phyloP scores from a whole-genome alignment of 2,888 invertebrate genomes.

The Orthonevra nobilis region DNA sequence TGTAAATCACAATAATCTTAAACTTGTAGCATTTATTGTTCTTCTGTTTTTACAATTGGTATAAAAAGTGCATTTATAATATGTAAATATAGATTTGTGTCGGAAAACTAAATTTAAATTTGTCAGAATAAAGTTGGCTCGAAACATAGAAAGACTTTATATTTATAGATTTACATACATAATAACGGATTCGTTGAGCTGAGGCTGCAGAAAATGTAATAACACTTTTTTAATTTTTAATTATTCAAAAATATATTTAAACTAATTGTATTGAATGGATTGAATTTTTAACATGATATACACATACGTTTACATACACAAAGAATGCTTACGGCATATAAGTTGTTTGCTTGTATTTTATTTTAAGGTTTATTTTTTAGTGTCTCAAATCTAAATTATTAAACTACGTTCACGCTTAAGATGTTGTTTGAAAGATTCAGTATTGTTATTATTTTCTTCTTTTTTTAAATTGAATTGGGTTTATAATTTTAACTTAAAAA shows the following conservation, averaged over 20 bases:
- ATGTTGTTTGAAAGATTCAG: constrained; percentile 31
- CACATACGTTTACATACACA: constrained; percentile 11
- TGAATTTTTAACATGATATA: constrained; percentile 40
- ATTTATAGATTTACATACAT: too few relatives aligned
- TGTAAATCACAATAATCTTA: constrained; percentile 62
- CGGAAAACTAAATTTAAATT: background rate
- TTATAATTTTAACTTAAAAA: constrained; percentile 44
- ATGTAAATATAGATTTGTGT: background rate
- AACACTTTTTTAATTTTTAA: constrained; percentile 22
- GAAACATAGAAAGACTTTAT: too few relatives aligned
- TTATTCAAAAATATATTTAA: constrained; percentile 18
- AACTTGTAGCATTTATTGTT: constrained; percentile 25
- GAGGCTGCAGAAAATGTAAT: constrained; percentile 31
- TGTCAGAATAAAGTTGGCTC: too few relatives aligned
- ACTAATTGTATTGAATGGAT: constrained; percentile 24
- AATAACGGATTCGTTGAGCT: constrained; percentile 30
- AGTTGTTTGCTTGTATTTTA: constrained; percentile 12
- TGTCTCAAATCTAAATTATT: constrained; percentile 49
- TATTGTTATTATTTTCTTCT: constrained; percentile 10
- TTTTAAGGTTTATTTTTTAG: constrained; percentile 1
- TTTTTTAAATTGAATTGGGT: constrained; percentile 19
- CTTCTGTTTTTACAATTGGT: background rate
- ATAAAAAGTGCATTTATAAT: background rate
- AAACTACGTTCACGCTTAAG: constrained; percentile 55
- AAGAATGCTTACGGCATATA: constrained; percentile 38